Evolutionary conservation across 2,888 invertebrate genomes (phyloP).

Genomic region (Ophion costatus): DNA sequence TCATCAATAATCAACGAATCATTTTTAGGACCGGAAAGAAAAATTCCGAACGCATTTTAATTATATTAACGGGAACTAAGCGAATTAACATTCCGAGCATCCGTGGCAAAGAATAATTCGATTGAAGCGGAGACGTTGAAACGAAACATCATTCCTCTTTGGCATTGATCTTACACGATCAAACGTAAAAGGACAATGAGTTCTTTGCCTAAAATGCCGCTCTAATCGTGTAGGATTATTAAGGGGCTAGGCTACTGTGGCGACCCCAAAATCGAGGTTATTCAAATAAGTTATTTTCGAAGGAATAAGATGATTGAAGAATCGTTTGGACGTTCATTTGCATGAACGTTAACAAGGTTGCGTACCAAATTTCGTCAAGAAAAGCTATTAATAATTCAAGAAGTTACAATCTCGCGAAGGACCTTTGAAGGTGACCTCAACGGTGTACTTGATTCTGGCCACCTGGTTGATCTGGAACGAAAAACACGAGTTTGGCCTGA

Average conservation of each 20-base stretch:
- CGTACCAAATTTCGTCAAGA: too few species aligned
- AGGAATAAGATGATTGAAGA: too few species aligned
- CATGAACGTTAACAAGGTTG: too few species aligned
- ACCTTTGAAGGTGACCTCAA: too few species aligned
- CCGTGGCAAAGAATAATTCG: slow-evolving; percentile 4
- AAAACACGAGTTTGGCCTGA: too few species aligned
- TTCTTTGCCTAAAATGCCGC: slow-evolving; percentile 68
- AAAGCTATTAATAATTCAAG: too few species aligned
- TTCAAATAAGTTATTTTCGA: too few species aligned
- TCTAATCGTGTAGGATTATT: slow-evolving; percentile 13
- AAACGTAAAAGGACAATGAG: slow-evolving; percentile 66
- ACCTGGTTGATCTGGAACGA: too few species aligned
- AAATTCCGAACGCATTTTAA: not conserved
- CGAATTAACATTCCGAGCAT: slow-evolving; percentile 9
- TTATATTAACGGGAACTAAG: not conserved
- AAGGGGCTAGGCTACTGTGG: not conserved
- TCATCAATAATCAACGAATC: slow-evolving; percentile 28
- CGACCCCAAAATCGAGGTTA: too few species aligned
- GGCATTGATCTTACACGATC: slow-evolving; percentile 60
- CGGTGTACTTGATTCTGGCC: too few species aligned
- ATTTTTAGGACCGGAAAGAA: not conserved
- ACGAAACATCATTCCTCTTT: slow-evolving; percentile 75
- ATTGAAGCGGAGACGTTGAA: slow-evolving; percentile 18
- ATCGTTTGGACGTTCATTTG: too few species aligned
- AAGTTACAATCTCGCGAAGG: too few species aligned